Evolutionary conservation across 2,888 invertebrate species (phyloP).

Genomic region (Tinea pellionella): DNA sequence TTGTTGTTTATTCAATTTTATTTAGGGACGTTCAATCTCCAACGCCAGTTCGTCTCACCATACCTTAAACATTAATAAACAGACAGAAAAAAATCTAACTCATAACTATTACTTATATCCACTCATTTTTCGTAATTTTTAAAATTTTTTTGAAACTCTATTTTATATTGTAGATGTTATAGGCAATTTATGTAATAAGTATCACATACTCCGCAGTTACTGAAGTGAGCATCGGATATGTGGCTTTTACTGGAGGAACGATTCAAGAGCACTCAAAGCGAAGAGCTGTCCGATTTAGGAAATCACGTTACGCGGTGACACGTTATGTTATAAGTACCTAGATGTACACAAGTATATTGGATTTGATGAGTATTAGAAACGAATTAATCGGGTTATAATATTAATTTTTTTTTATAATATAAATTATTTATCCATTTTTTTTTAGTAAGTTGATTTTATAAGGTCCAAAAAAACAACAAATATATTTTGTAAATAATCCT

Average conservation of each 20-base stretch:
- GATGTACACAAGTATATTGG: not conserved
- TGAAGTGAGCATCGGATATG: constrained; percentile 21
- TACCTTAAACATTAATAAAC: too few species aligned
- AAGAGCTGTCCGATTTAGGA: constrained; percentile 56
- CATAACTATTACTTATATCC: too few species aligned
- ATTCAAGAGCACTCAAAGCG: constrained; percentile 53
- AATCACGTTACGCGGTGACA: constrained; percentile 48
- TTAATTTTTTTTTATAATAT: too few species aligned
- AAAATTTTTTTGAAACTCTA: not conserved
- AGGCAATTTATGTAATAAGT: constrained; percentile 11
- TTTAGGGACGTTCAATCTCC: too few species aligned
- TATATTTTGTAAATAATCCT: too few species aligned
- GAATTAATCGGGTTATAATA: not conserved
- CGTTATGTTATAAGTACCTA: not conserved
- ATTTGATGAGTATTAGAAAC: not conserved
- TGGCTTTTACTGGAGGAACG: constrained; percentile 39
- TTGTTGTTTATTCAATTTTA: too few species aligned
- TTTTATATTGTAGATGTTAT: constrained; percentile 2
- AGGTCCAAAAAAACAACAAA: too few species aligned
- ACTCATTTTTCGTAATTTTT: too few species aligned
- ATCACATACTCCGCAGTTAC: not conserved
- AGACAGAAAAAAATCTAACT: too few species aligned
- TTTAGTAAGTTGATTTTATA: too few species aligned
- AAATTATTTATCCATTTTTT: too few species aligned
- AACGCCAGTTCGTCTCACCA: too few species aligned